Evolutionary conservation across 2,888 invertebrate species (phyloP), one percentile per base, ranked within the genome.

Genomic region (Cotesia congregata): DNA sequence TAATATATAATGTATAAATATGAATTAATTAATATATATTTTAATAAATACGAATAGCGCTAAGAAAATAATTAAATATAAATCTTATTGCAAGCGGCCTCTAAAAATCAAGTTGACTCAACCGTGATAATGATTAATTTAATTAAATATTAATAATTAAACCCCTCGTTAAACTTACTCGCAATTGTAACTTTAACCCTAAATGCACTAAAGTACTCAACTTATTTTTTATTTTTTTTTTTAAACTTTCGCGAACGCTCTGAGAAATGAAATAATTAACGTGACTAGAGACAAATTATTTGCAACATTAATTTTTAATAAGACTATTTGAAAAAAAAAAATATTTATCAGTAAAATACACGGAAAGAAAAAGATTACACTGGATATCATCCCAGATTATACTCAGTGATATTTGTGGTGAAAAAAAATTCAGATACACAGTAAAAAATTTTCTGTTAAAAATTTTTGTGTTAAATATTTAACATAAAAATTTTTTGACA

Each of bases 211-310:
- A 30, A 72, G n/a, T 72, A 40, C 65, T 64, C 50, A 17, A 20
- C 9, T 12, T 70, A 50, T 12, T 50, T 50, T 50, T 50, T n/a
- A n/a, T n/a, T 1, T 9, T 9, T 50, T 9, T 41, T 41, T 41
- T 50, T 50, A 50, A 50, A 12, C 12, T 12, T 50, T 4, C 12
- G 50, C 70, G 70, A 70, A 70, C 70, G 70, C 50, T 12, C 30
- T n/a, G 73, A 73, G 73, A 73, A 73, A 73, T 30, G 67, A 73
- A 72, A 73, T 30, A 65, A 65, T 65, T 73, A 73, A 73, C 64
- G 69, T 77, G 77, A 77, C 73, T 77, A 77, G 70, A 73, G 73
- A 77, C 65, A 69, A 76, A 65, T 72, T 71, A 67, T 68, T 68
- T 64, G 40, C 68, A 67, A 50, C 72, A 41, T 60, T 9, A 76